Percentiles rank a stretch among this genome's conserved stretches.
Evolutionary conservation across 1,140 invertebrate genomes (phyloP).

Genomic region (Pseudomyrmex cubaensis): DNA sequence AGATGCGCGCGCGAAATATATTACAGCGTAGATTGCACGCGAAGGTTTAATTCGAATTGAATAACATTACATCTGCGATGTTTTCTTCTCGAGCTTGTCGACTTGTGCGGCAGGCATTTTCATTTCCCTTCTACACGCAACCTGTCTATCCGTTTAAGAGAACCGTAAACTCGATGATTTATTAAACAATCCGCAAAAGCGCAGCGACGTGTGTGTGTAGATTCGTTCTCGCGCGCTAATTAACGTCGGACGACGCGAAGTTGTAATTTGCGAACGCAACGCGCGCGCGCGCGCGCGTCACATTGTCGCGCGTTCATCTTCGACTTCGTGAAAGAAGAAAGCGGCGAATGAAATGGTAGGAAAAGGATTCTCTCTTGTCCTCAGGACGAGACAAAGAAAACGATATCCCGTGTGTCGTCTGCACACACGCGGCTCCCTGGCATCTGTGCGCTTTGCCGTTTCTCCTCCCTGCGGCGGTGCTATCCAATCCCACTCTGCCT

Average conservation of each 20-base stretch:
- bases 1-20: too few relatives aligned
- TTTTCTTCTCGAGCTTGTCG: background rate
- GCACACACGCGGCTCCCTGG: slow-evolving; percentile 20
- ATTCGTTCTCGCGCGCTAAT: background rate
- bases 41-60: too few relatives aligned
- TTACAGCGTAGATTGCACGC: too few relatives aligned
- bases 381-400: slow-evolving; percentile 65
- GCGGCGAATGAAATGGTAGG: background rate
- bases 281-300: too few relatives aligned
- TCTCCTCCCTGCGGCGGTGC: slow-evolving; percentile 11
- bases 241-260: background rate
- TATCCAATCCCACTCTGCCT: slow-evolving; percentile 75
- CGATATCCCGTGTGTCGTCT: slow-evolving; percentile 59
- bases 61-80: too few relatives aligned
- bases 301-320: slow-evolving; percentile 22
- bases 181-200: background rate
- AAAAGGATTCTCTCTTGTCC: slow-evolving; percentile 40
- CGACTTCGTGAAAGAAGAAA: background rate
- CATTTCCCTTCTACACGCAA: background rate
- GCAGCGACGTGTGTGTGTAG: background rate
- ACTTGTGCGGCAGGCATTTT: background rate
- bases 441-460: background rate
- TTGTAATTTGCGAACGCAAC: background rate
- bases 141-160: background rate
- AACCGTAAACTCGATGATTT: slow-evolving; percentile 9